A percentile compares a stretch with the other conserved stretches of the same genome.
Conservation (phyloP, 2,797 vertebrate species). For the Chrosomus eos region DNA sequence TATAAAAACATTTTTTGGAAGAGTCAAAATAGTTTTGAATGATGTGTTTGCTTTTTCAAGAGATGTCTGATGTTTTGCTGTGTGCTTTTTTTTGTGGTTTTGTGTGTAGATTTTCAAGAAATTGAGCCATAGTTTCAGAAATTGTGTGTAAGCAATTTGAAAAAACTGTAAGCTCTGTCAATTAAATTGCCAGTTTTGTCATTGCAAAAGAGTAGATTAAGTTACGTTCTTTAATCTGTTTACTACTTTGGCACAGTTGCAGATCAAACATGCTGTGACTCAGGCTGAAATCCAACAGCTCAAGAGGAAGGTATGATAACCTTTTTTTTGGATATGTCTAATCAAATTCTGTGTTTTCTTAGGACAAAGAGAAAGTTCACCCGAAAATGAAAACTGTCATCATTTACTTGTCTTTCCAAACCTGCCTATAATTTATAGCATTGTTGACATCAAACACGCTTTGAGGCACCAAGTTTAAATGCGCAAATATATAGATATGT, state of each 20-base stretch:
- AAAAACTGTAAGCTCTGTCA: no score
- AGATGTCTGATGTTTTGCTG: no score
- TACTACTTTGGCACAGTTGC: background rate
- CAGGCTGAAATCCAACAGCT: conserved; percentile 97
- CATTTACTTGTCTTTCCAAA: background rate
- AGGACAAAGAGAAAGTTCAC: background rate
- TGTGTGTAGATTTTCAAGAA: no score
- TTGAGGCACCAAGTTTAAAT: background rate
- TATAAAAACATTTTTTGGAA: no score
- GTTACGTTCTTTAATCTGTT: background rate
- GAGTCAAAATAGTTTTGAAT: no score
- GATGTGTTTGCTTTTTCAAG: no score
- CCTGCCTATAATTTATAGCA: background rate
- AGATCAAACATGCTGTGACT: conserved; percentile 97
- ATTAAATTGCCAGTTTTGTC: background rate
- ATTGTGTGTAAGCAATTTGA: no score
- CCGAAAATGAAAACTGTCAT: background rate
- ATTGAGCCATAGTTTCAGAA: no score
- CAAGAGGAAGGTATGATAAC: conserved; percentile 91
- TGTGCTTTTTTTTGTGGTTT: no score
- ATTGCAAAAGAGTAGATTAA: background rate
- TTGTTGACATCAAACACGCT: background rate
- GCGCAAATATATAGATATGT: background rate
- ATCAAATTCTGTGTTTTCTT: background rate
- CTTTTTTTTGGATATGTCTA: background rate